A percentile compares a stretch with the other conserved stretches of the same genome.
phyloP scores from a whole-genome alignment of 2,113 vertebrate genomes.

The Amphiprion percula region DNA sequence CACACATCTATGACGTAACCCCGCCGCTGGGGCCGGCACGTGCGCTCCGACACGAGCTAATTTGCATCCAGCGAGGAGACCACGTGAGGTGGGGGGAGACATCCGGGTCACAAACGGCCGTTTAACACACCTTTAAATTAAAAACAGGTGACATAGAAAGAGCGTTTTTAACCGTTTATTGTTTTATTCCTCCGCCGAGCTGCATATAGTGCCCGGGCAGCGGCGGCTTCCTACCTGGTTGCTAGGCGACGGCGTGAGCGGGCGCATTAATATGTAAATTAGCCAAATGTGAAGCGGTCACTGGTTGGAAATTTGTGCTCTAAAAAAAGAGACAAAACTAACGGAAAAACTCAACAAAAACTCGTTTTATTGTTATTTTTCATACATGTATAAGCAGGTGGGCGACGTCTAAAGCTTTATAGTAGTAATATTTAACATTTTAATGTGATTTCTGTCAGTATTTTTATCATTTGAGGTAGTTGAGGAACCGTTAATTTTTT shows the following conservation, averaged over 20 bases:
- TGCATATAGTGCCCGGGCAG: accelerated
- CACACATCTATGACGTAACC: slow-evolving; percentile 67
- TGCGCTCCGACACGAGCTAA: slow-evolving; percentile 46
- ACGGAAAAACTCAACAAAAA: background rate
- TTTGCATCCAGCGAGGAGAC: background rate
- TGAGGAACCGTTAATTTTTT: too few species aligned
- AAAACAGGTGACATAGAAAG: background rate
- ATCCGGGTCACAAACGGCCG: too few species aligned
- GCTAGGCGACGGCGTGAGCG: slow-evolving; percentile 38
- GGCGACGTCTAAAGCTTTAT: too few species aligned
- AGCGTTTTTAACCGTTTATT: too few species aligned
- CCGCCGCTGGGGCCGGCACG: slow-evolving; percentile 55
- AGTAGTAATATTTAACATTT: too few species aligned
- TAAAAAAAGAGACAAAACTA: background rate
- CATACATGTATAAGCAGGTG: too few species aligned
- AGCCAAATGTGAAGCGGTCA: slow-evolving; percentile 39
- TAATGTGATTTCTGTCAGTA: too few species aligned
- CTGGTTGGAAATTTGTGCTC: background rate
- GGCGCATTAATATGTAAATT: slow-evolving; percentile 67
- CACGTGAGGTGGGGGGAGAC: slow-evolving; percentile 26
- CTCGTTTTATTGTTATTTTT: too few species aligned
- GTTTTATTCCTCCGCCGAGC: slow-evolving; percentile 6
- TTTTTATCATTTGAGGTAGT: too few species aligned
- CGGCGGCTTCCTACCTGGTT: slow-evolving; percentile 13
- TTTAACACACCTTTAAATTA: background rate